phyloP scores from a whole-genome alignment of 2,113 vertebrate genomes.

The Cyanoramphus novaezelandiae region DNA sequence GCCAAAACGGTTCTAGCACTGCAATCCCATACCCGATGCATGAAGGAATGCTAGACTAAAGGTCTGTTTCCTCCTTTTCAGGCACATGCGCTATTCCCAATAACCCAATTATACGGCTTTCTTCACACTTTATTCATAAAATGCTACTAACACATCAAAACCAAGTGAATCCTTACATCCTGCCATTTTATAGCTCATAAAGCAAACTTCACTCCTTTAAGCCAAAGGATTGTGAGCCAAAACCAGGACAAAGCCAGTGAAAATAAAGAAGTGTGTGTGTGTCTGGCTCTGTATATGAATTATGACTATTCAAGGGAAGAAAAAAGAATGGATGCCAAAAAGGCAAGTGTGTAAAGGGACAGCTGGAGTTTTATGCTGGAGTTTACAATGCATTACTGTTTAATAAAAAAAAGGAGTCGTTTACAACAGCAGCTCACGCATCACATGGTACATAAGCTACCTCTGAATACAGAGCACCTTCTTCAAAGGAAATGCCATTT shows the following conservation, averaged over 20 bases:
- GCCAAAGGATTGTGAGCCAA: not conserved
- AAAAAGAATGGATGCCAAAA: slow-evolving; percentile 47
- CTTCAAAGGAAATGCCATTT: slow-evolving; percentile 41
- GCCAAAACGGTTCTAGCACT: fast-evolving
- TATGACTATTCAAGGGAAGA: slow-evolving; percentile 48
- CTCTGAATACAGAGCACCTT: slow-evolving; percentile 53
- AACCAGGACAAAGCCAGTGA: not conserved
- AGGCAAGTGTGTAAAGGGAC: slow-evolving; percentile 57
- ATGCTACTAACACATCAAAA: slow-evolving; percentile 50
- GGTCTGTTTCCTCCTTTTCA: slow-evolving; percentile 4
- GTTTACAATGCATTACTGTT: slow-evolving; percentile 66
- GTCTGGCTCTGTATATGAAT: slow-evolving; percentile 54
- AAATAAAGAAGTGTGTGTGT: not conserved
- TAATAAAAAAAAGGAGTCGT: slow-evolving; percentile 15
- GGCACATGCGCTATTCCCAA: not conserved
- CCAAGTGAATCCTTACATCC: slow-evolving; percentile 45
- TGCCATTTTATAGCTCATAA: slow-evolving; percentile 28
- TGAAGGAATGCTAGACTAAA: not conserved
- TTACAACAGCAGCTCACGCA: not conserved
- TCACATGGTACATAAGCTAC: slow-evolving; percentile 1
- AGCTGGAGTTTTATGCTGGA: slow-evolving; percentile 60
- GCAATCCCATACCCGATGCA: not conserved
- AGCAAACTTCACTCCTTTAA: slow-evolving; percentile 25
- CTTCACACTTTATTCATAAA: slow-evolving; percentile 53
- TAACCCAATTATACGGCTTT: slow-evolving; percentile 26